Evolutionary conservation across 2,113 vertebrate species (phyloP), one percentile per base, ranked within the genome.

Genomic region (Saccopteryx leptura): DNA sequence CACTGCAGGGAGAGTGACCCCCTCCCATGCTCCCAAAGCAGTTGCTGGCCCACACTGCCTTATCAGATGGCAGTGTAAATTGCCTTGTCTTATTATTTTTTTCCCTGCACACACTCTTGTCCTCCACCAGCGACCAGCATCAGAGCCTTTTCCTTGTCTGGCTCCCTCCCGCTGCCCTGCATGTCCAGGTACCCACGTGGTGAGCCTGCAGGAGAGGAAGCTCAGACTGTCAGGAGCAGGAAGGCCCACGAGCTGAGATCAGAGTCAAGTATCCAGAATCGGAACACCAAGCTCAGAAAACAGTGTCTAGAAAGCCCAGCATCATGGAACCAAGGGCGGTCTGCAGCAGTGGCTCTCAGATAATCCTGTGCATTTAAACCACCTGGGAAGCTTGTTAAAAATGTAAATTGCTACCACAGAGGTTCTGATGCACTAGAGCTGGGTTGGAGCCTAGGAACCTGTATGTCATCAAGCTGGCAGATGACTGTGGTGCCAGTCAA

Each of bases 201-300:
- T 2, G 23, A 80, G 46, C 28, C 58, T 66, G 39, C 46, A 14
- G 19, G 58, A 60, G 46, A 80, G 52, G n/a, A 85, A 28, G 46
- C 46, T 24, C 4, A 26, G 39, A 19, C 66, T 9, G 7, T 50
- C 54, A 69, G 56, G 23, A 69, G 26, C 13, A 1, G 28, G 39
- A 18, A 23, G 21, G 50, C 23, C 0, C 19, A 7, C 0, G 0
- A 68, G 50, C 26, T 31, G 12, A 88, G 71, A 75, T 63, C n/a
- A 82, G 28, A 33, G 52, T 9, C 56, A 61, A 48, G 46, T 2
- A 58, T 46, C n/a, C 15, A 58, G 33, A 26, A 13, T 75, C 81
- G 33, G 60, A 65, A 50, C 10, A 52, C 31, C 54, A 78, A 84
- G 71, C 52, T 84, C 74, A 89, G 79, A 88, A 71, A 93, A 74